Percentiles rank a stretch among this genome's conserved stretches.
phyloP scores from a whole-genome alignment of 2,888 invertebrate genomes.

The Himalopsyche anomala region DNA sequence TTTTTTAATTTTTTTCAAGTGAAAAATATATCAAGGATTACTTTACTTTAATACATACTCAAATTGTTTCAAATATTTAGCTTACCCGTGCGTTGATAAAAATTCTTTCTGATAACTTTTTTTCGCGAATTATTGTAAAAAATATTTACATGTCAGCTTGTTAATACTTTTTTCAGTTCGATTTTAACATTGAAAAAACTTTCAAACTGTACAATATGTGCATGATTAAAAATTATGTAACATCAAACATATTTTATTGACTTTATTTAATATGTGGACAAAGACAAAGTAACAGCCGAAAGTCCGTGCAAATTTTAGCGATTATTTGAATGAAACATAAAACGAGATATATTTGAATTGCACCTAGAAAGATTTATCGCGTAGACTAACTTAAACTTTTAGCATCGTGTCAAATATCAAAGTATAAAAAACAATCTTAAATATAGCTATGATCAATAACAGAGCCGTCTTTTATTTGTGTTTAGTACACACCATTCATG shows the following conservation, averaged over 20 bases:
- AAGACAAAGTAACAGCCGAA: slow-evolving; percentile 36
- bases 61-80: too few relatives aligned
- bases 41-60: too few relatives aligned
- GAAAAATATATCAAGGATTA: too few relatives aligned
- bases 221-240: neutral
- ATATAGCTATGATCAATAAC: too few relatives aligned
- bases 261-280: slow-evolving; percentile 1
- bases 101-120: too few relatives aligned
- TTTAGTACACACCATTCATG: too few relatives aligned
- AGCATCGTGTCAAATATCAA: neutral
- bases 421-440: neutral
- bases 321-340: slow-evolving; percentile 42
- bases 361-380: slow-evolving; percentile 29
- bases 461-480: too few relatives aligned
- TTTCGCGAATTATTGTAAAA: too few relatives aligned
- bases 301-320: slow-evolving; percentile 28
- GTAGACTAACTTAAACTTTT: slow-evolving; percentile 16
- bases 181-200: neutral
- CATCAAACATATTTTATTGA: neutral
- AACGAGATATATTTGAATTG: neutral
- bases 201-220: neutral
- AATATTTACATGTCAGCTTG: too few relatives aligned
- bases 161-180: too few relatives aligned
- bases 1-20: too few relatives aligned
- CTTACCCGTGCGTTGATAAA: too few relatives aligned